phyloP scores from a whole-genome alignment of 1,140 invertebrate species.

The Chelonus insularis region DNA sequence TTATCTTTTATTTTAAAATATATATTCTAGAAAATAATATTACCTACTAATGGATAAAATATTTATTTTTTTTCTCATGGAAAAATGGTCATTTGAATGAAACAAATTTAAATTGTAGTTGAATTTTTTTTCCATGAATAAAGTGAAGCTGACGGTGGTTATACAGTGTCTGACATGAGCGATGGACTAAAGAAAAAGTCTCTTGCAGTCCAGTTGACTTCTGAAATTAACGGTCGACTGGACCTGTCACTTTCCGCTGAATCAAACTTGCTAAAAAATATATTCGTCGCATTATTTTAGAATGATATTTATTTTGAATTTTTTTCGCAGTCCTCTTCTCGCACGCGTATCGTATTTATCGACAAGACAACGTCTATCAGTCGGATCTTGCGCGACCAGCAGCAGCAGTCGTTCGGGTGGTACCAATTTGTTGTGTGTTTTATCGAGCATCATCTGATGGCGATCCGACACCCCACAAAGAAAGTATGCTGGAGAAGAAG shows the following conservation, averaged over 20 bases:
- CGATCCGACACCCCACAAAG: constrained; percentile 48
- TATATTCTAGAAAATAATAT: background rate
- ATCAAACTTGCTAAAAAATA: constrained; percentile 3
- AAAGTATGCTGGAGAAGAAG: constrained; percentile 12
- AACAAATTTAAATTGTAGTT: background rate
- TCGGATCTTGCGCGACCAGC: constrained; percentile 2
- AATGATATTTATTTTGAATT: background rate
- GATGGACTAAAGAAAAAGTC: constrained; percentile 18
- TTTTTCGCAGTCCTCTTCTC: background rate
- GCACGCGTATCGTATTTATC: constrained; percentile 25
- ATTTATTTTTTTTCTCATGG: no score
- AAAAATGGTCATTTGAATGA: no score
- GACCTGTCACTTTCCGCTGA: background rate
- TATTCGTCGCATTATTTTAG: constrained; percentile 12
- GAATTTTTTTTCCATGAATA: background rate
- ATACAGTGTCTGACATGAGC: background rate
- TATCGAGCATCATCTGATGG: constrained; percentile 48
- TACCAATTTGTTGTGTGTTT: constrained; percentile 21
- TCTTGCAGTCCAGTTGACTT: constrained; percentile 12
- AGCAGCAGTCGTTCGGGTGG: constrained; percentile 21
- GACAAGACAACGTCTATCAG: constrained; percentile 22
- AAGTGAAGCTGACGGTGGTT: background rate
- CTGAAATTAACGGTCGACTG: constrained; percentile 27
- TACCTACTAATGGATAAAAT: no score
- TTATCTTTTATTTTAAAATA: background rate